These are phyloP conservation scores for Astropecten irregularis DNA, from an alignment of 53 echinoderm and acorn worm species.

Conservation along the genomic window DNA sequence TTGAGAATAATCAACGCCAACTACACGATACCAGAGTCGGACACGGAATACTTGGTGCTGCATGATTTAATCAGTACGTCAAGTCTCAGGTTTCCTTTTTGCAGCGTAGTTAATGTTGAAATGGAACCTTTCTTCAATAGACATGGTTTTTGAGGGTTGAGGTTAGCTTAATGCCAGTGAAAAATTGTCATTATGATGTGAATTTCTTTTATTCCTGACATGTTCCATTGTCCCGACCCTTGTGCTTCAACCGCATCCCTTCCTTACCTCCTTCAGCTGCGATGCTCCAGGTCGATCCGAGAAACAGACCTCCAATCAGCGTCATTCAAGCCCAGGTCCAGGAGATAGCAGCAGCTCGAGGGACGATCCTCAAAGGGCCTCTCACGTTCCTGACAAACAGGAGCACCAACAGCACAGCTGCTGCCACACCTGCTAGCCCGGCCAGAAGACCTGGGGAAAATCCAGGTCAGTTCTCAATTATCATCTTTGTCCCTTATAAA, in stretches of 20 bases:
- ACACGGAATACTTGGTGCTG: slow-evolving; percentile 74
- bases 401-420: background rate
- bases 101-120: slow-evolving; percentile 34
- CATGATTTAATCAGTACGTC: slow-evolving; percentile 90
- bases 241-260: background rate
- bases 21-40: slow-evolving; percentile 85
- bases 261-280: slow-evolving; percentile 65
- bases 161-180: no score
- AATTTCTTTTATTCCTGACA: no score
- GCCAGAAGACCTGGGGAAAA: slow-evolving; percentile 56
- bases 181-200: no score
- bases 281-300: slow-evolving; percentile 90
- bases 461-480: slow-evolving; percentile 36
- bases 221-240: background rate
- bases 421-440: slow-evolving; percentile 53
- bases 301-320: slow-evolving; percentile 72
- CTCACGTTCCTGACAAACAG: slow-evolving; percentile 48
- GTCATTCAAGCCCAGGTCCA: slow-evolving; percentile 82
- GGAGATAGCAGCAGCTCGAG: slow-evolving; percentile 86
- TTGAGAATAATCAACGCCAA: slow-evolving; percentile 96
- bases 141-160: no score
- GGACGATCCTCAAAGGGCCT: slow-evolving; percentile 75
- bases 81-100: no score
- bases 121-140: no score
- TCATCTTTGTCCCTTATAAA: no score